A percentile compares a stretch with the other conserved stretches of the same genome.
Conservation (phyloP, 1,140 invertebrate species). For the Archivesica marissinica region DNA sequence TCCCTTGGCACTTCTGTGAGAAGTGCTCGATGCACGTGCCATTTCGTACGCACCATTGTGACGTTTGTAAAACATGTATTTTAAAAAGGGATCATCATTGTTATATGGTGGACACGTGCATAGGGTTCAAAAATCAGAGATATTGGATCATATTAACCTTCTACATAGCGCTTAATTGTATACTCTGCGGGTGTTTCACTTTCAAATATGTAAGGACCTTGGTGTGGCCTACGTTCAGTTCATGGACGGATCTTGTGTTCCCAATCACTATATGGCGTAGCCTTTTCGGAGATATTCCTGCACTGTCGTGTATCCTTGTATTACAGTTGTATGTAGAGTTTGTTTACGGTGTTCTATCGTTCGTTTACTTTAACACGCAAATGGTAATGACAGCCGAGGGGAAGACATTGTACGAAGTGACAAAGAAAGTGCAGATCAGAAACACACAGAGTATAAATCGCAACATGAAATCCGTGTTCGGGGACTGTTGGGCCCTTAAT, state of each 20-base stretch:
- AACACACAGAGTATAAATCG: slow-evolving; percentile 51
- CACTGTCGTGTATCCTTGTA: slow-evolving; percentile 50
- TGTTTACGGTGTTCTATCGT: slow-evolving; percentile 59
- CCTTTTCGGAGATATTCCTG: slow-evolving; percentile 34
- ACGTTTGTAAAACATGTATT: slow-evolving; percentile 87
- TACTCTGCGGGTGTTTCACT: slow-evolving; percentile 56
- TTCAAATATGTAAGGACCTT: slow-evolving; percentile 56
- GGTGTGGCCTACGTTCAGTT: slow-evolving; percentile 10
- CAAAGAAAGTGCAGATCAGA: slow-evolving; percentile 65
- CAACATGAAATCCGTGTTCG: slow-evolving; percentile 78
- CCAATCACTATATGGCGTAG: slow-evolving; percentile 54
- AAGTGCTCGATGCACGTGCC: slow-evolving; percentile 63
- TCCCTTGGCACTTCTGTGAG: slow-evolving; percentile 66
- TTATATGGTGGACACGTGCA: slow-evolving; percentile 93
- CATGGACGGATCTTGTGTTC: slow-evolving; percentile 64
- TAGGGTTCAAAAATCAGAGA: slow-evolving; percentile 95
- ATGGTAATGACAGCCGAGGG: slow-evolving; percentile 62
- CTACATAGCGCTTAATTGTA: slow-evolving; percentile 84
- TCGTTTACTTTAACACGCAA: slow-evolving; percentile 70
- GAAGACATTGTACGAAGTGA: slow-evolving; percentile 71
- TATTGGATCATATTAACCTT: slow-evolving; percentile 94
- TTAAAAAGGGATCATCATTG: slow-evolving; percentile 98
- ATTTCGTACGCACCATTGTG: slow-evolving; percentile 70
- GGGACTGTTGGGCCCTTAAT: slow-evolving; percentile 77
- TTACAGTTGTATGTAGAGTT: slow-evolving; percentile 67